Evolutionary conservation across 2,113 vertebrate genomes (phyloP), one percentile per base, ranked within the genome.

Genomic region (Hoplias malabaricus): DNA sequence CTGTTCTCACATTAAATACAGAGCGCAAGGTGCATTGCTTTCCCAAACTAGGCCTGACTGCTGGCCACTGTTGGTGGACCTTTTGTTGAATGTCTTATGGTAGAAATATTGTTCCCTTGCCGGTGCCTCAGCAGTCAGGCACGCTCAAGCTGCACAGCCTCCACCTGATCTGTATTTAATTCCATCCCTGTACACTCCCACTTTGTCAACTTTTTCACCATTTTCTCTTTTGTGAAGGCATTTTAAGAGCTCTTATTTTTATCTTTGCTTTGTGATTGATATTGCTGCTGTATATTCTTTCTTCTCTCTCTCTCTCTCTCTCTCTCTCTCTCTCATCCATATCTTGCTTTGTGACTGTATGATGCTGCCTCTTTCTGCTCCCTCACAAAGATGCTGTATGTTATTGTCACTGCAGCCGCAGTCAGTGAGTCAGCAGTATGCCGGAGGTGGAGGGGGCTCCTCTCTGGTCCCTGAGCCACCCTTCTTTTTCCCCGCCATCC

Each of bases 341-440:
- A 29, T 80, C 65, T 73, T 79, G 83, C 12, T 87, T 68, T 89
- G 54, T 86, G 23, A 87, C 75, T 88, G 76, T 76, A 46, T 78
- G 62, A 73, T 74, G 90, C 86, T 87, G 92, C 89, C 69, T 87
- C 68, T 94, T 93, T 93, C 90, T 92, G 46, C 69, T 80, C 48
- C 66, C 84, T 90, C 93, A 91, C 92, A 91, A 95, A 95, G 92
- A 92, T 95, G 93, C 94, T 94, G 88, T 97, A 93, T 99, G 93
- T 96, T 94, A 90, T 95, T 96, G 93, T 98, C 93, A 85, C 96
- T 95, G 93, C 95, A 96, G 95, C 93, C 96, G 91, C 96, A 95
- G 90, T 93, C 82, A 23, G 42, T 75, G 79, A 80, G 59, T 84
- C 82, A 81, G 79, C 69, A 38, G 8, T 81, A 69, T 53, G 48